These are phyloP conservation scores for Drosophila neotestacea DNA, from an alignment of 2,888 invertebrate species.

Conservation along the genomic window DNA sequence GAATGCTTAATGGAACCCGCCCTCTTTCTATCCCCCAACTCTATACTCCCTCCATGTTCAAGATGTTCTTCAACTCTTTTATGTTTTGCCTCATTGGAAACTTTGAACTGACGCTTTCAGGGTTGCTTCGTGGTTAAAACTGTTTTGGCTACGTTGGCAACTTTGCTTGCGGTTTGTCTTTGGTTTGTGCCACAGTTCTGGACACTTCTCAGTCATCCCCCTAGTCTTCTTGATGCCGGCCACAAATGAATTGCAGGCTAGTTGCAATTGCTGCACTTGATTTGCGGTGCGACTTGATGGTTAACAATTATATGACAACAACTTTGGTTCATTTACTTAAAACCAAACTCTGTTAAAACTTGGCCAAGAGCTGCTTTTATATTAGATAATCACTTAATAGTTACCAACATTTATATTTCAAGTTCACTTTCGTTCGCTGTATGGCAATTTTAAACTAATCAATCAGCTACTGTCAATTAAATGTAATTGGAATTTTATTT, in stretches of 20 bases:
- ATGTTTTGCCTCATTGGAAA: conserved; percentile 20
- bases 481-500: conserved; percentile 69
- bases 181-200: conserved; percentile 32
- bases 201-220: conserved; percentile 6
- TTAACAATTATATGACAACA: conserved; percentile 71
- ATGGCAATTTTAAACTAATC: conserved; percentile 16
- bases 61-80: conserved; percentile 32
- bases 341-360: conserved; percentile 29
- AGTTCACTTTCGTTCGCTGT: neutral
- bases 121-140: conserved; percentile 63
- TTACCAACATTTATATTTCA: neutral
- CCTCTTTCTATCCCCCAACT: neutral
- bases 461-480: conserved; percentile 62
- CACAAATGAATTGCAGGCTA: conserved; percentile 76
- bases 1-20: conserved; percentile 58
- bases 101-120: conserved; percentile 44
- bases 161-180: conserved; percentile 75
- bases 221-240: conserved; percentile 25
- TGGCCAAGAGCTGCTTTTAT: neutral
- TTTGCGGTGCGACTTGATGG: conserved; percentile 74
- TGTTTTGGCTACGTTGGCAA: conserved; percentile 76
- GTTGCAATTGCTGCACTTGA: conserved; percentile 79
- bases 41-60: conserved; percentile 10
- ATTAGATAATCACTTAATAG: neutral
- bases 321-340: conserved; percentile 27